Evolutionary conservation across 1,140 invertebrate species (phyloP).

Genomic region (Cherax quadricarinatus): DNA sequence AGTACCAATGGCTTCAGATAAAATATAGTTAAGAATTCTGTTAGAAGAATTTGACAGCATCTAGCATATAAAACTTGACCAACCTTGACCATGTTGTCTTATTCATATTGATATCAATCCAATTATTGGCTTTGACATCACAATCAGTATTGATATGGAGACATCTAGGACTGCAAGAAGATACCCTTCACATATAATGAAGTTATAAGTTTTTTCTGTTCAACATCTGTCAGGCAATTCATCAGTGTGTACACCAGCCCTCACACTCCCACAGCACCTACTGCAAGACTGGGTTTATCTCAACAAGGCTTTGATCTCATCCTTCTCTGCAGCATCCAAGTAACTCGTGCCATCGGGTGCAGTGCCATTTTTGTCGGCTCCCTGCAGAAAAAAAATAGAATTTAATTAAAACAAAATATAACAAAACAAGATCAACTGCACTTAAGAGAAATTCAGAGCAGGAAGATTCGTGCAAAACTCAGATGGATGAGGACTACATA

Average conservation of each 20-base stretch:
- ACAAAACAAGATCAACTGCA: background rate
- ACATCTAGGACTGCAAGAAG: background rate
- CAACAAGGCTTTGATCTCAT: slow-evolving; percentile 90
- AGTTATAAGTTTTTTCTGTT: background rate
- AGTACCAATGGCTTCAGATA: no score
- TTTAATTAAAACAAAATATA: background rate
- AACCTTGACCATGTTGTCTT: background rate
- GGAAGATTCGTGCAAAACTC: background rate
- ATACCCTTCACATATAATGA: background rate
- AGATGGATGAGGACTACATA: background rate
- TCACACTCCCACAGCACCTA: slow-evolving; percentile 15
- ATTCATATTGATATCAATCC: background rate
- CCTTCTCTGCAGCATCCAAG: slow-evolving; percentile 92
- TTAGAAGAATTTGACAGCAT: background rate
- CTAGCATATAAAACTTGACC: background rate
- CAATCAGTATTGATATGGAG: background rate
- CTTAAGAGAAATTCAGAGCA: background rate
- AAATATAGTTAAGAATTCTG: background rate
- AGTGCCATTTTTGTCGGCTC: slow-evolving; percentile 88
- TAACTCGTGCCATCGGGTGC: slow-evolving; percentile 92
- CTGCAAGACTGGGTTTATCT: slow-evolving; percentile 73
- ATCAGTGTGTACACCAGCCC: no score
- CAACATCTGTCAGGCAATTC: background rate
- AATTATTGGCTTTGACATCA: background rate
- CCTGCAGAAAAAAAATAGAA: slow-evolving; percentile 79